Evolutionary conservation across 1,140 invertebrate species (phyloP), one percentile per base, ranked within the genome.

Genomic region (Drosophila setifemur): DNA sequence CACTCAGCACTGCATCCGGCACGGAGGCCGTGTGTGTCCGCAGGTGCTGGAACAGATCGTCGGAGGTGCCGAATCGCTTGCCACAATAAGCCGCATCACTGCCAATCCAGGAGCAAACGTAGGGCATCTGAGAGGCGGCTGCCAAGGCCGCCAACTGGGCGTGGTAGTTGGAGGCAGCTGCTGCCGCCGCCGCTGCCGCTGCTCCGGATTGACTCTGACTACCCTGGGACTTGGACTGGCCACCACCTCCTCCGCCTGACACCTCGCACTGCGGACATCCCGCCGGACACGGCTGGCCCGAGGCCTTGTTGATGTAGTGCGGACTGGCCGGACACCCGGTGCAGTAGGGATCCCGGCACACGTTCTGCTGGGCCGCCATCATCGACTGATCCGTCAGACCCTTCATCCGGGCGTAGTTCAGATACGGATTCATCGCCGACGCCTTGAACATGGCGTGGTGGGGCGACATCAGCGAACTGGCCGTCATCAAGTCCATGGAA

Each of bases 71-170:
- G 88, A 98, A 98, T 33, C 96, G 91, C 89, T 98, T 98, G 16
- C 97, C 97, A 89, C 97, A 98, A 81, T 97, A 98, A 0, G 94
- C 92, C 0, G 94, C 94, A 89, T 97, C 96, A 11, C 95, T 95
- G 6, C 95, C 95, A 76, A 98, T 96, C 97, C 97, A 98, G 89
- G 95, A 98, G 91, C 97, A 98, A 0, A 97, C 94, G 85, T 96
- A 96, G 0, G 96, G 95, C 50, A 96, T 89, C 72, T 95, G 94
- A 0, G 94, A 94, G 4, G 94, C 94, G 0, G 94, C 94, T 0
- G 95, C 94, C 29, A 96, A 71, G 0, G 95, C 95, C 0, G 95
- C 94, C 35, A 95, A 85, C 78, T 95, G 95, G 12, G 95, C 95
- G 68, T 95, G 95, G 14, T 94, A 95, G 64, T 95, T 95, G 0